These are phyloP conservation scores for Drosophila leonis DNA, from an alignment of 2,888 invertebrate genomes.

Conservation along the genomic window DNA sequence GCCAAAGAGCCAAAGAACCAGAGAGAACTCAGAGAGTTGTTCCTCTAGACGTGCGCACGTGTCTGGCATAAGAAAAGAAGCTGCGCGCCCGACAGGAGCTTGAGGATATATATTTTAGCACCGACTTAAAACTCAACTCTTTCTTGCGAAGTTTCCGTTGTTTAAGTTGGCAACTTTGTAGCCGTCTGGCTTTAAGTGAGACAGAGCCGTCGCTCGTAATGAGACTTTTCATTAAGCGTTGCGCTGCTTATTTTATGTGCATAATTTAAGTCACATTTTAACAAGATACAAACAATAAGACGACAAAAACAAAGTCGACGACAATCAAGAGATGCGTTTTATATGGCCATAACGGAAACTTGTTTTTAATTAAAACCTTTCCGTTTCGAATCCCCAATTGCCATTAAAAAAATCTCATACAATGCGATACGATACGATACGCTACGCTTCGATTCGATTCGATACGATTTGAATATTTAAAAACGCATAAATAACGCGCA, in stretches of 20 bases:
- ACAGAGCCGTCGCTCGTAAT: constrained; percentile 36
- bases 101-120: constrained; percentile 27
- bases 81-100: constrained; percentile 11
- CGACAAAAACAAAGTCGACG: constrained; percentile 1
- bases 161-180: constrained; percentile 74
- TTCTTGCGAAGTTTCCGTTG: constrained; percentile 23
- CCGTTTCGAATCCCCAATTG: constrained; percentile 54
- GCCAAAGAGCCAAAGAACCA: neutral
- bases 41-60: constrained; percentile 38
- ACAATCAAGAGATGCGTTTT: constrained; percentile 30
- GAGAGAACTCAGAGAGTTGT: constrained; percentile 12
- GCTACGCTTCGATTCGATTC: constrained; percentile 52
- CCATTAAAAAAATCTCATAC: constrained; percentile 43
- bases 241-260: constrained; percentile 33
- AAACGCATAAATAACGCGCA: constrained; percentile 68
- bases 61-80: constrained; percentile 39
- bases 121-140: constrained; percentile 51
- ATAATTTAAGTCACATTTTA: constrained; percentile 55
- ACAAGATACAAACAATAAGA: constrained; percentile 36
- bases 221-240: constrained; percentile 49
- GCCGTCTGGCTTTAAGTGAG: constrained; percentile 46
- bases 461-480: constrained; percentile 72
- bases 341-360: constrained; percentile 66
- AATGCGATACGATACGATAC: constrained; percentile 27
- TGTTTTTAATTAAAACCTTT: constrained; percentile 74